Conservation (phyloP, 1,140 invertebrate genomes). For the Magallana gigas region DNA sequence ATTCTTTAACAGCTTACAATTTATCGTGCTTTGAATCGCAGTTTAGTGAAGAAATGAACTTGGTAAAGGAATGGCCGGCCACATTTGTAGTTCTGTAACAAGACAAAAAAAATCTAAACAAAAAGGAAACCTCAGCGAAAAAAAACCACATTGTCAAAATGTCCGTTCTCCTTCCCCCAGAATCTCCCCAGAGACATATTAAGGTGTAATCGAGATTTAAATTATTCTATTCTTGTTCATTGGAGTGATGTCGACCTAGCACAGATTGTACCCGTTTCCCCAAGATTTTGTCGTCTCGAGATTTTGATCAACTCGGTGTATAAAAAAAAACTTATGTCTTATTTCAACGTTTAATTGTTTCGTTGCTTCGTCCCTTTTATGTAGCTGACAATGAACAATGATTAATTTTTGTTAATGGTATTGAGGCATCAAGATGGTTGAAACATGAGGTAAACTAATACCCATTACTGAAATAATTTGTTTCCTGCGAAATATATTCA, state of each 20-base stretch:
- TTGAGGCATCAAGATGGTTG: conserved; percentile 26
- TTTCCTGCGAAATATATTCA: conserved; percentile 1
- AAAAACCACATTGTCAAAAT: background rate
- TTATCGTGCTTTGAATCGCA: no score
- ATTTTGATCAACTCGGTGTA: conserved; percentile 21
- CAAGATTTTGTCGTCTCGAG: background rate
- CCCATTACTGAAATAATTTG: conserved; percentile 2
- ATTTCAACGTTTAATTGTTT: conserved; percentile 43
- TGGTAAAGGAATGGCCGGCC: no score
- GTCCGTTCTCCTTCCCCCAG: background rate
- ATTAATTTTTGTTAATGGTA: conserved; percentile 37
- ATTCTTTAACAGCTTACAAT: no score
- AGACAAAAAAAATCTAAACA: background rate
- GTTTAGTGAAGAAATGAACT: no score
- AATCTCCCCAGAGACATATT: conserved; percentile 1
- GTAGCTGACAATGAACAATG: conserved; percentile 36
- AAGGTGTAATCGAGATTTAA: conserved; percentile 39
- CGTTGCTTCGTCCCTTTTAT: conserved; percentile 12
- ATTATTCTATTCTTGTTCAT: conserved; percentile 32
- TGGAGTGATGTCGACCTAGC: conserved; percentile 21
- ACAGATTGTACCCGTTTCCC: conserved; percentile 34
- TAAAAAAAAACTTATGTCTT: conserved; percentile 44
- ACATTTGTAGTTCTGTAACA: background rate
- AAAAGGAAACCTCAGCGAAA: background rate
- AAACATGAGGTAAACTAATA: conserved; percentile 33